Evolutionary conservation across 2,113 vertebrate species (phyloP).

Genomic region (Cinclus cinclus): DNA sequence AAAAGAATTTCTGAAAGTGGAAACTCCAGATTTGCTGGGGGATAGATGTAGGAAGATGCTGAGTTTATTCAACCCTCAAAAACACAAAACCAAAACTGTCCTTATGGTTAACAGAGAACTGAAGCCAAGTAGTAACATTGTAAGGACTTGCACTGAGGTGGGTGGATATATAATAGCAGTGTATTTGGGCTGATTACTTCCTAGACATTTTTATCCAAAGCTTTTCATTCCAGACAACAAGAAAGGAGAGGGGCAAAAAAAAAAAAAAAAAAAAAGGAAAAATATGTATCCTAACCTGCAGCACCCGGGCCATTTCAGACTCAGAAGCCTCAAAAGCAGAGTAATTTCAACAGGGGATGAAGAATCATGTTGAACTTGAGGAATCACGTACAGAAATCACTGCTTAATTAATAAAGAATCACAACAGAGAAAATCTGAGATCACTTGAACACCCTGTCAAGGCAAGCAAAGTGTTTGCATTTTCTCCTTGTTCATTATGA

Average conservation of each 20-base stretch:
- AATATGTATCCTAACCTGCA: neutral
- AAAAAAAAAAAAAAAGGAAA: neutral
- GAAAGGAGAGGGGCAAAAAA: rapidly evolving
- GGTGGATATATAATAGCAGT: neutral
- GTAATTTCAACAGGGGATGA: neutral
- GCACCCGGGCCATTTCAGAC: neutral
- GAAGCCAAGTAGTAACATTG: neutral
- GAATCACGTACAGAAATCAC: neutral
- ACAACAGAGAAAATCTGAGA: neutral
- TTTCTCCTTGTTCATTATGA: neutral
- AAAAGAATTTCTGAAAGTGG: neutral
- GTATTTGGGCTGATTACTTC: neutral
- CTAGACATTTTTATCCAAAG: neutral
- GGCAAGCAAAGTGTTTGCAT: neutral
- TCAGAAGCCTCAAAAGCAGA: neutral
- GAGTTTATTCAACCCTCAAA: neutral
- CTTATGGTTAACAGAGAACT: neutral
- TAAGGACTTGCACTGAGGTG: neutral
- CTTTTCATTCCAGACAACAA: neutral
- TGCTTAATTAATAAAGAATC: neutral
- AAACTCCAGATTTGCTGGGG: neutral
- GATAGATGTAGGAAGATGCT: neutral
- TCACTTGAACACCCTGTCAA: neutral
- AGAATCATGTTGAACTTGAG: neutral
- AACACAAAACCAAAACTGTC: neutral